Conservation (phyloP, 2,113 vertebrate genomes). For the Erythrolamprus reginae region DNA sequence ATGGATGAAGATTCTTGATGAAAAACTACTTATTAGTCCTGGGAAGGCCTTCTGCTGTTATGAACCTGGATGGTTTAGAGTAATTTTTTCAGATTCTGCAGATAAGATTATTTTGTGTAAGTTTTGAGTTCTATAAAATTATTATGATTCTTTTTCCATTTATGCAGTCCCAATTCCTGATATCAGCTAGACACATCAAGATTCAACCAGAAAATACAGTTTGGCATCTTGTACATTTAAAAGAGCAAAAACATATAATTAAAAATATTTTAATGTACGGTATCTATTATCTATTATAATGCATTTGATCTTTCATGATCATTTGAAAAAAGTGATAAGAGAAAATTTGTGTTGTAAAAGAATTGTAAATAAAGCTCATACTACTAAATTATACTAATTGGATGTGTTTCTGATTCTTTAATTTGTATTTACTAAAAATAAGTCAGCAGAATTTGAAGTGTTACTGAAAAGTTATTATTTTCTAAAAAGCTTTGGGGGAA, state of each 20-base stretch:
- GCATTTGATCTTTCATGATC: not conserved
- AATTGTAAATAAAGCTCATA: not conserved
- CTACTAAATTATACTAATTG: not conserved
- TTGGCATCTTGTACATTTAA: not conserved
- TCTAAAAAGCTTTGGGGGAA: not conserved
- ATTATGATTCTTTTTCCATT: not conserved
- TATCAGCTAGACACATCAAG: not conserved
- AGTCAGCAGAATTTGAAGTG: not conserved
- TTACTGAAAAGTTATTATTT: no score
- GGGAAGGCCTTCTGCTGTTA: slow-evolving; percentile 46
- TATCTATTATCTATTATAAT: not conserved
- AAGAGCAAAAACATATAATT: not conserved
- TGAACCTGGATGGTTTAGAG: slow-evolving; percentile 50
- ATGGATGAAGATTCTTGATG: slow-evolving; percentile 42
- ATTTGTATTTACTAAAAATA: not conserved
- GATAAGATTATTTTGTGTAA: slow-evolving; percentile 43
- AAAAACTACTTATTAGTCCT: slow-evolving; percentile 45
- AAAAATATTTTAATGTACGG: not conserved
- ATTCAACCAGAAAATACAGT: not conserved
- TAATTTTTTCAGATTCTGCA: slow-evolving; percentile 42
- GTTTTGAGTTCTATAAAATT: not conserved
- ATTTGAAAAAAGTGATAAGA: not conserved
- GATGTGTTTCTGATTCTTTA: not conserved
- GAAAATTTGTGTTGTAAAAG: not conserved
- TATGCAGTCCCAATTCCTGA: not conserved